Evolutionary conservation across 2,797 vertebrate genomes (phyloP).

Genomic region (Spea hammondii): DNA sequence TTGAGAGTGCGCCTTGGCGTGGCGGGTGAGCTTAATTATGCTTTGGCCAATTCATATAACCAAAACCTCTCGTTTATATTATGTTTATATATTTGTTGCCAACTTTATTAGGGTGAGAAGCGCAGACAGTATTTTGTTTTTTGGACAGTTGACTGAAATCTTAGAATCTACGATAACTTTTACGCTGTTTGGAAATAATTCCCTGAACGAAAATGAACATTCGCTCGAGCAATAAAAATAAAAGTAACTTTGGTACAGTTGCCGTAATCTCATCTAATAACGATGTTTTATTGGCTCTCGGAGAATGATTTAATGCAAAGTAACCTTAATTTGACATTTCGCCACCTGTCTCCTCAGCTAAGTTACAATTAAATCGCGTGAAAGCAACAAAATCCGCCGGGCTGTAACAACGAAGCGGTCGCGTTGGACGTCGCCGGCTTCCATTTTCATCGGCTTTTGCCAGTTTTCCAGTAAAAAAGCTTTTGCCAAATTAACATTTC

Average conservation of each 20-base stretch:
- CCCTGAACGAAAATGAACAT: constrained; percentile 42
- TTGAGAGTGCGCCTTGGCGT: no score
- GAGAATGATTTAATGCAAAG: constrained; percentile 37
- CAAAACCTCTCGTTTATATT: no score
- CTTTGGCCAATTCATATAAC: no score
- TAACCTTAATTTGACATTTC: constrained; percentile 35
- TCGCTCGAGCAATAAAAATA: constrained; percentile 51
- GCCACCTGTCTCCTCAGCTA: constrained; percentile 40
- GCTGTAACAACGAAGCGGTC: constrained; percentile 20
- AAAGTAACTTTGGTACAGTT: constrained; percentile 50
- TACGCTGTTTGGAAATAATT: constrained; percentile 4
- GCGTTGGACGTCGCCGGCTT: not conserved
- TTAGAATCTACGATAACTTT: no score
- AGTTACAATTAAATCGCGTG: constrained; percentile 28
- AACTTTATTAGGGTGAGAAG: no score
- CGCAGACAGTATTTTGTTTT: no score
- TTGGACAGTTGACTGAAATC: no score
- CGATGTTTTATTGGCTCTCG: constrained; percentile 33
- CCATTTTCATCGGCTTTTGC: constrained; percentile 12
- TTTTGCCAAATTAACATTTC: not conserved
- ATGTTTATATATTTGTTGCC: no score
- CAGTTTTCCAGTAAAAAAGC: constrained; percentile 9
- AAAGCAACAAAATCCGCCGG: constrained; percentile 17
- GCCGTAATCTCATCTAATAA: constrained; percentile 24
- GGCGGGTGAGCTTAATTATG: no score